Base-by-base conservation (phyloP, 2,888 invertebrate species). In the Dascillus cervinus region DNA sequence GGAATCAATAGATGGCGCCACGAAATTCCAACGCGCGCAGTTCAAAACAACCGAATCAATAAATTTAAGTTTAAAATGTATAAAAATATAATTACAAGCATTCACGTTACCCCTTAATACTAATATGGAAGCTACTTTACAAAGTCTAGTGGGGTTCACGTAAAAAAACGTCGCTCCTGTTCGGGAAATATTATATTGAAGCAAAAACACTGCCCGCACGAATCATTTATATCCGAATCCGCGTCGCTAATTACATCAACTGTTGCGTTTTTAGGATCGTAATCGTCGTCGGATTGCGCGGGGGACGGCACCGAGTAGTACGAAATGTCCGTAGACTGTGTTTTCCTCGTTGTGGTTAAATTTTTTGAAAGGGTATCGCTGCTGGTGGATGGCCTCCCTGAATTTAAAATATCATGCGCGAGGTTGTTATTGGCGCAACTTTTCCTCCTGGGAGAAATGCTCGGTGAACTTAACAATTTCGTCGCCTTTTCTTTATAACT, bases 231-330 rank as follows among this genome's bases (percentile, higher is more conserved):
- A 3, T 2, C 4, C 12, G 9, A 4, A 10, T 10, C 17, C 2
- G 11, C 6, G 10, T 20, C 10, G 3, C 11, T 28, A 10, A 17
- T 19, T 22, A 10, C 12, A n/a, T 12, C 10, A 11, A 17, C 8
- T 17, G 8, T 6, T 8, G 8, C 4, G 8, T 17, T 4, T 17
- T 17, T 17, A 6, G 17, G 8, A 8, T 8, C 8, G 8, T 8
- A 17, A 17, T 4, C 8, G 3, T 20, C 32, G 13, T 27, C 17
- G 8, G 20, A 20, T 22, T 10, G 4, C 8, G 11, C 26, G 3
- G 36, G 17, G 3, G 29, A 21, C n/a, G 32, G 13, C n/a, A 24
- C 21, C 2, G 23, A 22, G 28, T 36, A 36, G 24, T 32, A 36
- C 13, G 20, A 11, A 3, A 28, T 23, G 12, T 32, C 23, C 2